phyloP scores from a whole-genome alignment of 2,888 invertebrate species.

The Cheilosia variabilis region DNA sequence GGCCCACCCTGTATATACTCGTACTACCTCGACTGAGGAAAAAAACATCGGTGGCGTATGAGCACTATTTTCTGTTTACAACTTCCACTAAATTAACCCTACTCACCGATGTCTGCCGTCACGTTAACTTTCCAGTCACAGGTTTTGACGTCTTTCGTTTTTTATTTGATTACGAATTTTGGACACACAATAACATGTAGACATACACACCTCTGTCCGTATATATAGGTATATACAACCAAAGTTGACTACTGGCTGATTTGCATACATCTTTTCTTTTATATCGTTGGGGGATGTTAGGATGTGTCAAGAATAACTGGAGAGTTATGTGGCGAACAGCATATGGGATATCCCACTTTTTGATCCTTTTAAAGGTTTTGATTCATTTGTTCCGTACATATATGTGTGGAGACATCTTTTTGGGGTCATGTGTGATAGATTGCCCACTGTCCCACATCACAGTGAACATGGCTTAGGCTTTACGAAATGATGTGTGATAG shows the following conservation, averaged over 20 bases:
- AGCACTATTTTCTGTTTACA: conserved; percentile 28
- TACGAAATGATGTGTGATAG: conserved; percentile 16
- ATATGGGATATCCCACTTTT: conserved; percentile 7
- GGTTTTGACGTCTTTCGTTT: conserved; percentile 13
- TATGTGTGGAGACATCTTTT: not conserved
- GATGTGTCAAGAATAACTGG: conserved; percentile 47
- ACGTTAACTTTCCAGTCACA: conserved; percentile 53
- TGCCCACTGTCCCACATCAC: conserved; percentile 24
- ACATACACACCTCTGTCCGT: conserved; percentile 30
- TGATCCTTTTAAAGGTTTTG: conserved; percentile 16
- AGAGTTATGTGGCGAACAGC: not conserved
- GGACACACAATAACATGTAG: conserved; percentile 57
- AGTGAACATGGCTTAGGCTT: not conserved
- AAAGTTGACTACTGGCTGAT: conserved; percentile 56
- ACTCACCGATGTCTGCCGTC: conserved; percentile 5
- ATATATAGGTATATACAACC: conserved; percentile 2
- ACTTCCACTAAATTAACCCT: conserved; percentile 40
- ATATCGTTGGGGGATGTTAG: not conserved
- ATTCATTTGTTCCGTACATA: conserved; percentile 14
- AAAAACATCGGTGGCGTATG: conserved; percentile 41
- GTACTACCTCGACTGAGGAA: too few species aligned
- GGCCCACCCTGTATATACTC: too few species aligned
- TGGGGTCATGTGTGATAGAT: conserved; percentile 23
- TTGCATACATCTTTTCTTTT: conserved; percentile 49
- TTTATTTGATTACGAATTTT: conserved; percentile 48